Percentiles rank a stretch among this genome's conserved stretches.
Evolutionary conservation across 2,888 invertebrate species (phyloP).

Genomic region (Strigamia transsilvanica): DNA sequence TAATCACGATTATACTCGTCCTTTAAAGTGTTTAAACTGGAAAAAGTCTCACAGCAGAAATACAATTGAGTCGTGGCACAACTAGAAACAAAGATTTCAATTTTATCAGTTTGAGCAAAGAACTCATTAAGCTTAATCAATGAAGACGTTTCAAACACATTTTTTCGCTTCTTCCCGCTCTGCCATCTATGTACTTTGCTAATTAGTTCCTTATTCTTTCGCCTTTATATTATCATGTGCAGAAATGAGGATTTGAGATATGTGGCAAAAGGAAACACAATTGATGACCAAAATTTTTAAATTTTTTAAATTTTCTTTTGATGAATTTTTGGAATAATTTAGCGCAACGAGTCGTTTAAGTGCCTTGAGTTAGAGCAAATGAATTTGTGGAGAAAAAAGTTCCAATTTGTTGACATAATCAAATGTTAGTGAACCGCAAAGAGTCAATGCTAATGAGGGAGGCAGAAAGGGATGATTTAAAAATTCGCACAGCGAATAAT

Average conservation of each 20-base stretch:
- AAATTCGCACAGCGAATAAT: slow-evolving; percentile 9
- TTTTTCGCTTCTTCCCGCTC: background rate
- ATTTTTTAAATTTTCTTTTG: background rate
- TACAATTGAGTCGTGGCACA: background rate
- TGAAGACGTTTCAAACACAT: slow-evolving; percentile 1
- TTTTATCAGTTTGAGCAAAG: slow-evolving; percentile 13
- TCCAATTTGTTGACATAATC: background rate
- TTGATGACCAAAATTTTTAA: background rate
- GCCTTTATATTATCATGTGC: slow-evolving; percentile 2
- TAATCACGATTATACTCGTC: background rate
- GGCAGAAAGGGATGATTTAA: background rate
- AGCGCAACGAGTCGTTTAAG: background rate
- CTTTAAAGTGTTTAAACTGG: background rate
- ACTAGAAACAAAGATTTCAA: too few species aligned
- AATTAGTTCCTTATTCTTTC: slow-evolving; percentile 24
- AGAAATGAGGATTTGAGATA: slow-evolving; percentile 8
- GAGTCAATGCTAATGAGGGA: slow-evolving; percentile 1
- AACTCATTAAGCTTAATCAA: slow-evolving; percentile 26
- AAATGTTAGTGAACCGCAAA: slow-evolving; percentile 24
- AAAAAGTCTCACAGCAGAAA: background rate
- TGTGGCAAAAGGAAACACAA: background rate
- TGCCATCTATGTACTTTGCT: slow-evolving; percentile 24
- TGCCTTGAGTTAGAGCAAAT: background rate
- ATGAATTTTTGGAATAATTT: background rate
- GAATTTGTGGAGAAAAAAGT: background rate